phyloP scores from a whole-genome alignment of 37 sponge, comb jelly and placozoan genomes.

The Halichondria panicea region DNA sequence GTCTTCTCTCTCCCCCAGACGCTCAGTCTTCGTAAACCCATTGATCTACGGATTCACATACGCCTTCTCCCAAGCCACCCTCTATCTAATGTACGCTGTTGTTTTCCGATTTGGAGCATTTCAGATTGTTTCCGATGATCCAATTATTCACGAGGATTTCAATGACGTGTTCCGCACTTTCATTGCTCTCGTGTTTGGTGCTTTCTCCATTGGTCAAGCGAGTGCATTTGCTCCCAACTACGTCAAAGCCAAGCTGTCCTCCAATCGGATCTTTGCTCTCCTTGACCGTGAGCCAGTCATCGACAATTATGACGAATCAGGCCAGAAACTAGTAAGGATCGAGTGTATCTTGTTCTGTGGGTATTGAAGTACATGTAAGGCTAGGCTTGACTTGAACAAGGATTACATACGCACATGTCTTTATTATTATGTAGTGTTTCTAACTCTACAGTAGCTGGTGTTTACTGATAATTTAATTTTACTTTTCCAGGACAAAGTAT shows the following conservation, averaged over 20 bases:
- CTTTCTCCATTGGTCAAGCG: constrained; percentile 52
- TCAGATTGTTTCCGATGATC: constrained; percentile 29
- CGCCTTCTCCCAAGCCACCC: constrained; percentile 66
- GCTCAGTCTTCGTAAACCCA: background rate
- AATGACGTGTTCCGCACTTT: constrained; percentile 52
- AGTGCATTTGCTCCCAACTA: constrained; percentile 72
- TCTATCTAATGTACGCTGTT: constrained; percentile 54
- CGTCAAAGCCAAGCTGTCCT: constrained; percentile 68
- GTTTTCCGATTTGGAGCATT: constrained; percentile 82
- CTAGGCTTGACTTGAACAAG: too few species aligned
- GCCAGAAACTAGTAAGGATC: constrained; percentile 51
- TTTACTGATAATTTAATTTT: background rate
- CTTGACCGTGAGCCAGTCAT: constrained; percentile 68
- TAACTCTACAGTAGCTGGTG: too few species aligned
- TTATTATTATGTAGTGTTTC: too few species aligned
- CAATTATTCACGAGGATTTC: constrained; percentile 10
- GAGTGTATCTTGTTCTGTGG: too few species aligned
- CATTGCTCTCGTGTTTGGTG: constrained; percentile 69
- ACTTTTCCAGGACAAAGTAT: constrained; percentile 37
- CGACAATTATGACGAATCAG: constrained; percentile 65
- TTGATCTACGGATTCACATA: constrained; percentile 49
- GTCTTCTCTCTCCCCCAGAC: constrained; percentile 28
- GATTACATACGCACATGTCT: too few species aligned
- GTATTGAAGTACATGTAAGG: too few species aligned
- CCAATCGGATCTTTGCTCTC: constrained; percentile 68